Percentiles rank a stretch among this genome's conserved stretches.
Conservation (phyloP, 2,888 invertebrate genomes). For the Pseudoips prasinana region DNA sequence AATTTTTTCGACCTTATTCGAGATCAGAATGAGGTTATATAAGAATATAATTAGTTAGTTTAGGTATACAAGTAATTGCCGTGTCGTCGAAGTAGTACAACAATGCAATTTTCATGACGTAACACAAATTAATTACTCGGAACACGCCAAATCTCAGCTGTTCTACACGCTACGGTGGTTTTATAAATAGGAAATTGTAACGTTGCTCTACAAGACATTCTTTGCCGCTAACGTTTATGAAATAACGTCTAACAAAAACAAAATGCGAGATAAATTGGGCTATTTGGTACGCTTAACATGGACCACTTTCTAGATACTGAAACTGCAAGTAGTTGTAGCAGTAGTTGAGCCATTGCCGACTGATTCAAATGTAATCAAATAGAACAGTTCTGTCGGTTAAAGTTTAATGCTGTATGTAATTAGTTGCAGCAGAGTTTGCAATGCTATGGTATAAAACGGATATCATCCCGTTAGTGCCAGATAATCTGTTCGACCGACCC, state of each 20-base stretch:
- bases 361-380: slow-evolving; percentile 7
- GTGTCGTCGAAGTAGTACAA: slow-evolving; percentile 27
- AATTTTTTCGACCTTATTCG: too few relatives aligned
- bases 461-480: slow-evolving; percentile 65
- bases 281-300: slow-evolving; percentile 15
- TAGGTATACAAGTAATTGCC: not conserved
- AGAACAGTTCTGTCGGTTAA: slow-evolving; percentile 3
- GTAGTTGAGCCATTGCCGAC: too few relatives aligned
- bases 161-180: slow-evolving; percentile 37
- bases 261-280: slow-evolving; percentile 18
- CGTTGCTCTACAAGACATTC: slow-evolving; percentile 27
- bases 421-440: slow-evolving; percentile 34
- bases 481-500: slow-evolving; percentile 52
- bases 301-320: slow-evolving; percentile 25
- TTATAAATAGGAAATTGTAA: slow-evolving; percentile 34
- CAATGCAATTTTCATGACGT: slow-evolving; percentile 28
- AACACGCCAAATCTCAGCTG: slow-evolving; percentile 40
- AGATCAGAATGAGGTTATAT: too few relatives aligned
- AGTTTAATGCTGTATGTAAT: too few relatives aligned
- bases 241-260: slow-evolving; percentile 23
- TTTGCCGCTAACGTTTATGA: slow-evolving; percentile 27
- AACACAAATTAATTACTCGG: slow-evolving; percentile 34
- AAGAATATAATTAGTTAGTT: too few relatives aligned
- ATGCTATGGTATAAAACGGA: slow-evolving; percentile 42
- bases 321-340: not conserved